Evolutionary conservation across 2,888 invertebrate species (phyloP).

Genomic region (Autographa pulchrina): DNA sequence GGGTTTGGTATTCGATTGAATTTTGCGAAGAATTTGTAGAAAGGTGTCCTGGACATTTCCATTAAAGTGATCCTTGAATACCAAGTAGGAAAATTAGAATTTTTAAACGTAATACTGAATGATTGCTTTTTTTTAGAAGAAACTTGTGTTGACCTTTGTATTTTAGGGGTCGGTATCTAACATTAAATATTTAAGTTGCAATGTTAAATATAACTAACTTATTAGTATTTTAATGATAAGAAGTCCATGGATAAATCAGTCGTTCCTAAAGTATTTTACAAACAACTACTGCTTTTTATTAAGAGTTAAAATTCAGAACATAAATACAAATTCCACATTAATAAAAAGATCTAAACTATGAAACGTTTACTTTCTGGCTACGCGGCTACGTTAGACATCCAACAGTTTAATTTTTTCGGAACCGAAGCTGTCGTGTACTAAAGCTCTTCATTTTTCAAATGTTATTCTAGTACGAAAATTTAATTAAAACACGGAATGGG

Average conservation of each 20-base stretch:
- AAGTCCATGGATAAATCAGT: too few species aligned
- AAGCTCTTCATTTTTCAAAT: conserved; percentile 69
- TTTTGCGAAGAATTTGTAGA: conserved; percentile 28
- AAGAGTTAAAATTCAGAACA: too few species aligned
- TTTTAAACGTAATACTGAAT: conserved; percentile 17
- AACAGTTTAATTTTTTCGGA: conserved; percentile 55
- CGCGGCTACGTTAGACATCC: conserved; percentile 34
- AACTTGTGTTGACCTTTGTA: neutral
- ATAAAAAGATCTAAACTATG: conserved; percentile 35
- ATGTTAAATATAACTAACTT: neutral
- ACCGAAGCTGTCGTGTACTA: conserved; percentile 55
- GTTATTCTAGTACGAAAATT: conserved; percentile 70
- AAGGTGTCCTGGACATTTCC: conserved; percentile 42
- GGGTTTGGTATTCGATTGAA: conserved; percentile 37
- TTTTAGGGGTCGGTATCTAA: neutral
- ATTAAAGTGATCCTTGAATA: conserved; percentile 40
- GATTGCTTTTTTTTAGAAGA: conserved; percentile 11
- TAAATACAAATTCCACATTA: conserved; percentile 27
- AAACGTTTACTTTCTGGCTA: conserved; percentile 28
- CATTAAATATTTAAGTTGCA: neutral
- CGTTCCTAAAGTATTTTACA: too few species aligned
- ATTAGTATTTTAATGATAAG: too few species aligned
- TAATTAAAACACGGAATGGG: conserved; percentile 79
- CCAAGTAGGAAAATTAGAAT: conserved; percentile 35
- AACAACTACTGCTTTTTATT: too few species aligned